Evolutionary conservation across 2,797 vertebrate genomes (phyloP).

Genomic region (Loris lydekkerianus): DNA sequence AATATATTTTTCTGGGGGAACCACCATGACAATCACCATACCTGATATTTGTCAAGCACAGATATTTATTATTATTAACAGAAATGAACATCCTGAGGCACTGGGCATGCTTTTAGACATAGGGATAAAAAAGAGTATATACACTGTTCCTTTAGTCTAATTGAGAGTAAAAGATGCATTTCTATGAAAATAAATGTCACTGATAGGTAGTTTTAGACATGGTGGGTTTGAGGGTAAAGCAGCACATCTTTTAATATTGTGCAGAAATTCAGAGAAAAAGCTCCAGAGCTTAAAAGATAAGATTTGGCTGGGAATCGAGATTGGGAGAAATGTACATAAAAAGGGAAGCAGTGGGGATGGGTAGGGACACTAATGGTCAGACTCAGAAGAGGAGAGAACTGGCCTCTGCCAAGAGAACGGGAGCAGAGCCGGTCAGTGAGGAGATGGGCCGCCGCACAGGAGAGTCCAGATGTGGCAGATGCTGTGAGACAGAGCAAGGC

Average conservation of each 20-base stretch:
- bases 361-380: not conserved
- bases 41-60: not conserved
- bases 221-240: not conserved
- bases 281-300: not conserved
- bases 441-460: not conserved
- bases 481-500: not conserved
- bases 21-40: not conserved
- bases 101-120: not conserved
- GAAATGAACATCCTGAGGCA: not conserved
- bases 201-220: not conserved
- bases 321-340: not conserved
- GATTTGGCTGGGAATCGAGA: not conserved
- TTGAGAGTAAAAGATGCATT: slow-evolving; percentile 2
- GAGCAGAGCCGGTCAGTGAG: not conserved
- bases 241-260: no score
- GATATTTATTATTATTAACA: not conserved
- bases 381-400: not conserved
- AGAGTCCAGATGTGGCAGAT: no score
- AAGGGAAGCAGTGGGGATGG: not conserved
- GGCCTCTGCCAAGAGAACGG: not conserved
- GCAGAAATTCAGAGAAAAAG: not conserved
- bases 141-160: not conserved
- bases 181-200: not conserved
- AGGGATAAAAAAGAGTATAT: not conserved
- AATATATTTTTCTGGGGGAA: not conserved